Conservation (phyloP, 2,888 invertebrate genomes). For the Nemoura dubitans region DNA sequence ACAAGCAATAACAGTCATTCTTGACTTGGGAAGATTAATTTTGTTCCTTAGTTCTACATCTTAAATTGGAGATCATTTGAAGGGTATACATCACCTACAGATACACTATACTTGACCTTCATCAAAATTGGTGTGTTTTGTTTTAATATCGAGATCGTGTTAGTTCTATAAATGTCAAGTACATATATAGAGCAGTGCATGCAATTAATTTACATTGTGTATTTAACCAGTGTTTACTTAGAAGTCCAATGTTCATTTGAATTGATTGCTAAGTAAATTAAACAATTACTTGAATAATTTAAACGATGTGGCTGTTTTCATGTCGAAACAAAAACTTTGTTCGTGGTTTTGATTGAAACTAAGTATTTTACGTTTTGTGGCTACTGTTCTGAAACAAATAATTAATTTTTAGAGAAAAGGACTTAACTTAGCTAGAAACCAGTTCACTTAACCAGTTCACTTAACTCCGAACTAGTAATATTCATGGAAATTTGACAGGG, state of each 20-base stretch:
- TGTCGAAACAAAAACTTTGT: not conserved
- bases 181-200: not conserved
- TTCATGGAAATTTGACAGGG: not conserved
- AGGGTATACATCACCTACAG: too few relatives aligned
- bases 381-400: not conserved
- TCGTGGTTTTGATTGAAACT: too few relatives aligned
- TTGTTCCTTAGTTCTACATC: too few relatives aligned
- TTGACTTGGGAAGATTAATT: too few relatives aligned
- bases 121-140: not conserved
- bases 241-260: not conserved
- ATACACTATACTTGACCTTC: not conserved
- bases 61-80: too few relatives aligned
- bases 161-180: not conserved
- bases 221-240: constrained; percentile 22
- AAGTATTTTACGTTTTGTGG: not conserved
- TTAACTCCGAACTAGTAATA: not conserved
- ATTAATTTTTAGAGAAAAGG: not conserved
- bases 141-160: not conserved
- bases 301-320: not conserved
- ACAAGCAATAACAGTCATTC: too few relatives aligned
- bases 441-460: too few relatives aligned
- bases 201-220: constrained; percentile 25
- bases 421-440: not conserved
- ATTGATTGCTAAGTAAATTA: constrained; percentile 5
- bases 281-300: not conserved